Evolutionary conservation across 2,888 invertebrate species (phyloP), one percentile per base, ranked within the genome.

Genomic region (Rugalucina vietnamica): DNA sequence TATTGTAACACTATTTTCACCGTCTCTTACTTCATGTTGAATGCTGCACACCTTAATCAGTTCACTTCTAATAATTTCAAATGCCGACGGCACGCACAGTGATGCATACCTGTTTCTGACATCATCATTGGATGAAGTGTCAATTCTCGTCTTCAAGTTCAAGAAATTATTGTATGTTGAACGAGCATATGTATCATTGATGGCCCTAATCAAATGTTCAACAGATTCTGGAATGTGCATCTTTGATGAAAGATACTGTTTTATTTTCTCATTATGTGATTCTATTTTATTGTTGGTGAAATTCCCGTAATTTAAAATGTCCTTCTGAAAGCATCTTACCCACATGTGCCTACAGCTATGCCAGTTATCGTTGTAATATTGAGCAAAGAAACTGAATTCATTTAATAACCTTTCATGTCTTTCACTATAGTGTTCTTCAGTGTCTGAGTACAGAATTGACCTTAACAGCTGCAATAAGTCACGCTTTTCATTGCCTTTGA

Each of bases 221-320:
- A 65, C 4, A 3, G 65, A 3, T 34, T 65, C 65, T n/a, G 65
- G 65, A 3, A 65, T 32, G 21, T 65, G 65, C 65, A 65, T 65
- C 1, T 65, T 65, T 34, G n/a, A 10, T 34, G 65, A 65, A 5
- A 65, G 4, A 65, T 65, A 65, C 34, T 65, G 32, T 18, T 65
- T 65, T 21, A 65, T 65, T 29, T 65, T 65, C 24, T 65, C 65
- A 65, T 65, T 65, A 21, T 65, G 65, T 1, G 65, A 65, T 32
- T 65, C 65, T 1, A 65, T 10, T 65, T 65, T 65, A 18, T 65
- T 65, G 65, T 65, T 65, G 8, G 65, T 65, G 18, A 65, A 65
- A 24, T 65, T 65, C 12, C 65, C 65, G 34, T 10, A 65, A n/a
- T 65, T 65, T 18, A 34, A 34, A 4, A 65, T 34, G 24, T 65